phyloP scores from a whole-genome alignment of 2,888 invertebrate species.

The Spodoptera littoralis region DNA sequence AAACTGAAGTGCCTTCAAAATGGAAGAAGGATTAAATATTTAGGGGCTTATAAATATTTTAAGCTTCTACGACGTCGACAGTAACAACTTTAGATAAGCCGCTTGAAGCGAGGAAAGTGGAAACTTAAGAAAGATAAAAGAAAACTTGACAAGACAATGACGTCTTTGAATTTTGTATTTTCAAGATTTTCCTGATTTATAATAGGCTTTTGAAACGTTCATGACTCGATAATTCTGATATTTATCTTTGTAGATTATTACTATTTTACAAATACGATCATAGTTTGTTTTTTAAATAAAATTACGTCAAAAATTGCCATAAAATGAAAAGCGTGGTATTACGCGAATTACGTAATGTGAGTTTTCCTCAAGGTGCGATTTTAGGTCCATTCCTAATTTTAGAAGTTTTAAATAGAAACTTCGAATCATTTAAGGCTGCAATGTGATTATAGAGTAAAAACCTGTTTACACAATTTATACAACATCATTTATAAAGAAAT shows the following conservation, averaged over 20 bases:
- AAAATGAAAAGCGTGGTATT: not conserved
- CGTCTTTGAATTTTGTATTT: slow-evolving; percentile 6
- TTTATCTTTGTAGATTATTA: not conserved
- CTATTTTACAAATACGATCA: too few species aligned
- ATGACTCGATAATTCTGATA: not conserved
- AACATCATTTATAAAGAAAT: too few species aligned
- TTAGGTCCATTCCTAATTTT: not conserved
- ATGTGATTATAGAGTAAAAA: too few species aligned
- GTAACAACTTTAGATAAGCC: slow-evolving; percentile 18
- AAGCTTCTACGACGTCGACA: slow-evolving; percentile 8
- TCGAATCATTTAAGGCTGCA: too few species aligned
- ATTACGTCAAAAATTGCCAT: too few species aligned
- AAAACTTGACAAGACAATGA: slow-evolving; percentile 15
- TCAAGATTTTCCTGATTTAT: not conserved
- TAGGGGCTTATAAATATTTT: not conserved
- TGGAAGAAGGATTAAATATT: slow-evolving; percentile 7
- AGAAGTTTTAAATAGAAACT: too few species aligned
- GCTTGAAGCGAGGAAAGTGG: slow-evolving; percentile 6
- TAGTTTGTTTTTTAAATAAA: too few species aligned
- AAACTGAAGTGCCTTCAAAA: not conserved
- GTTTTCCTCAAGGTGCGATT: slow-evolving; percentile 2
- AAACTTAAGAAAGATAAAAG: slow-evolving; percentile 14
- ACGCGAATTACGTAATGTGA: not conserved
- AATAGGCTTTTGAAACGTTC: not conserved
- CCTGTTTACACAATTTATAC: too few species aligned